Percentiles rank a stretch among this genome's conserved stretches.
phyloP scores from a whole-genome alignment of 2,113 vertebrate genomes.

The Halichoerus grypus region DNA sequence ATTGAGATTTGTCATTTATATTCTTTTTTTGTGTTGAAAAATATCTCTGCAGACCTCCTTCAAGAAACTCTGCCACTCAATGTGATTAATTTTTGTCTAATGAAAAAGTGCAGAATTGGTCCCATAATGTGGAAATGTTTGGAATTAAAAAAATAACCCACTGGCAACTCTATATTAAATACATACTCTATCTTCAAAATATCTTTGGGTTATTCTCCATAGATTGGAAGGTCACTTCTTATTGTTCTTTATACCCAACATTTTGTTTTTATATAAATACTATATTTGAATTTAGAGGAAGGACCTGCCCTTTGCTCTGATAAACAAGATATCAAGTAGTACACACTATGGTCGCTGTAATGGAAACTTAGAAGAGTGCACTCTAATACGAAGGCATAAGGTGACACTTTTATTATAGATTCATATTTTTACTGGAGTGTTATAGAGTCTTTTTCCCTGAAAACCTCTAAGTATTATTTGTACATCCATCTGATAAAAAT shows the following conservation, averaged over 20 bases:
- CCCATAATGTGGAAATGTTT: background rate
- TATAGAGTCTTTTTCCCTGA: background rate
- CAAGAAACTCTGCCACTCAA: background rate
- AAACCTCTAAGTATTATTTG: background rate
- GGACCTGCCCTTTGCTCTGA: background rate
- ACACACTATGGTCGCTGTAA: background rate
- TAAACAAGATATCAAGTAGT: background rate
- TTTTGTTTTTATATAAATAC: background rate
- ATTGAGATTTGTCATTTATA: background rate
- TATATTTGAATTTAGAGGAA: background rate
- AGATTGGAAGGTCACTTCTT: background rate
- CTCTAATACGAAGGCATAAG: background rate
- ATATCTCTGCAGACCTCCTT: background rate
- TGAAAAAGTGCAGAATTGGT: background rate
- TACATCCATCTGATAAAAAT: background rate
- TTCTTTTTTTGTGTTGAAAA: background rate
- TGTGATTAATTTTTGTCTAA: constrained; percentile 20
- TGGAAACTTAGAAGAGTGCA: background rate
- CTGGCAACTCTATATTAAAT: background rate
- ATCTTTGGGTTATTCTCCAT: background rate
- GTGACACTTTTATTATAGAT: background rate
- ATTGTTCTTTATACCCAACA: background rate
- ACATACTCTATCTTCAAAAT: background rate
- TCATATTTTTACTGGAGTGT: background rate
- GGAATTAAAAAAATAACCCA: background rate